A percentile compares a stretch with the other conserved stretches of the same genome.
Conservation (phyloP, 2,797 vertebrate species). For the Danio aesculapii region DNA sequence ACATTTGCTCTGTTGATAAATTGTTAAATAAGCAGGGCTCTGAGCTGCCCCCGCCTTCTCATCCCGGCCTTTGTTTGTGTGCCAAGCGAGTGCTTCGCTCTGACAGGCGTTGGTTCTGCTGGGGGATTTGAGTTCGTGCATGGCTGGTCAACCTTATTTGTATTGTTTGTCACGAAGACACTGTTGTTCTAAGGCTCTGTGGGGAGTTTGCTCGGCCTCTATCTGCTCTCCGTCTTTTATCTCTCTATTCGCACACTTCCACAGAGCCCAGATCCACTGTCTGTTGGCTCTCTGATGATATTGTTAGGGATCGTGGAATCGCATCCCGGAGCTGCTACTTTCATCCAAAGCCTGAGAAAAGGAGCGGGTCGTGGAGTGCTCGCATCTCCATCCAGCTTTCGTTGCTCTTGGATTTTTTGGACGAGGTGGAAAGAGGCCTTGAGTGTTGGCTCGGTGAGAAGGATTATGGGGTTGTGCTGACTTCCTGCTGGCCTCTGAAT, state of each 20-base stretch:
- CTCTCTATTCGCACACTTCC: slow-evolving; percentile 50
- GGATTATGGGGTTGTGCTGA: slow-evolving; percentile 17
- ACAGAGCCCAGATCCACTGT: slow-evolving; percentile 39
- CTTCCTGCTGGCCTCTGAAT: slow-evolving; percentile 9
- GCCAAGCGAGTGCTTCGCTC: slow-evolving; percentile 32
- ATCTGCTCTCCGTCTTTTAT: slow-evolving; percentile 66
- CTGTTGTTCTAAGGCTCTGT: slow-evolving; percentile 81
- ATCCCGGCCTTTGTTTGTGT: slow-evolving; percentile 40
- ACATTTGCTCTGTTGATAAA: slow-evolving; percentile 55
- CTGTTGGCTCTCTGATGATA: slow-evolving; percentile 42
- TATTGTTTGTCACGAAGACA: slow-evolving; percentile 80
- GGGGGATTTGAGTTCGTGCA: slow-evolving; percentile 64
- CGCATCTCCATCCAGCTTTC: neutral
- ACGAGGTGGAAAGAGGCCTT: neutral
- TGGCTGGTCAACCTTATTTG: slow-evolving; percentile 74
- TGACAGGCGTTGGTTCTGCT: slow-evolving; percentile 44
- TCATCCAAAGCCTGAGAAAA: slow-evolving; percentile 17
- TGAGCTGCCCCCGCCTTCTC: neutral
- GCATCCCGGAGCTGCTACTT: slow-evolving; percentile 15
- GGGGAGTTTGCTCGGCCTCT: slow-evolving; percentile 72
- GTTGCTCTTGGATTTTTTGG: neutral
- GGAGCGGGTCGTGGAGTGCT: neutral
- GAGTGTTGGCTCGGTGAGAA: slow-evolving; percentile 17
- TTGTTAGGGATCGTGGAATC: slow-evolving; percentile 25
- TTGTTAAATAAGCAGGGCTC: slow-evolving; percentile 46